Evolutionary conservation across 2,888 invertebrate genomes (phyloP).

Genomic region (Steromphala cineraria): DNA sequence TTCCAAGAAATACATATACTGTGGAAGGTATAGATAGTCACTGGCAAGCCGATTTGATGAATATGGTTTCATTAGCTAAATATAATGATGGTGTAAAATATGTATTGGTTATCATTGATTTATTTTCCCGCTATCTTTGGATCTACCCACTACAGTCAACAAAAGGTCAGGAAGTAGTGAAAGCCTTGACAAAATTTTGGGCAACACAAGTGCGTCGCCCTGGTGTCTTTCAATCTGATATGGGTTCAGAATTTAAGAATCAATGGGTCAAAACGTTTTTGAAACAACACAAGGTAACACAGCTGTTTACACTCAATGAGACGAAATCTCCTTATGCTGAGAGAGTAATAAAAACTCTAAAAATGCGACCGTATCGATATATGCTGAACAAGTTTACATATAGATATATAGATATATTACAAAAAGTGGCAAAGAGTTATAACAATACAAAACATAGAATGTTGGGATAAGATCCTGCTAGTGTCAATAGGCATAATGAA

Average conservation of each 20-base stretch:
- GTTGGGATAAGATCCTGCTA: too few species aligned
- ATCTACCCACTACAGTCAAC: not conserved
- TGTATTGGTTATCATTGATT: not conserved
- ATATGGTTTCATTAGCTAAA: not conserved
- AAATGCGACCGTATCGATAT: too few species aligned
- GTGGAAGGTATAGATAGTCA: not conserved
- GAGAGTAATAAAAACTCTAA: too few species aligned
- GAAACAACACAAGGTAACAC: too few species aligned
- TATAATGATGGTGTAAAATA: slow-evolving; percentile 4
- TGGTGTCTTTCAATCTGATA: not conserved
- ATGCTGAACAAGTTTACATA: too few species aligned
- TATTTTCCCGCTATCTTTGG: slow-evolving; percentile 5
- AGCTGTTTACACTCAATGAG: too few species aligned
- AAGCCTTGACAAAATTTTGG: not conserved
- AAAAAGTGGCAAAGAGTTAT: too few species aligned
- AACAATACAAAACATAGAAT: too few species aligned
- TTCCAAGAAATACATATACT: not conserved
- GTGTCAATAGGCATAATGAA: too few species aligned
- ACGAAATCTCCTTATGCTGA: too few species aligned
- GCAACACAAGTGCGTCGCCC: not conserved
- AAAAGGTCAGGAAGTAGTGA: not conserved
- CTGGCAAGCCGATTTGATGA: slow-evolving; percentile 7
- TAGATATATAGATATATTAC: too few species aligned
- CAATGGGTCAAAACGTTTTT: too few species aligned
- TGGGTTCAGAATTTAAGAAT: not conserved